These are phyloP conservation scores for Rosalia funebris DNA, from an alignment of 2,888 invertebrate species.

Conservation along the genomic window DNA sequence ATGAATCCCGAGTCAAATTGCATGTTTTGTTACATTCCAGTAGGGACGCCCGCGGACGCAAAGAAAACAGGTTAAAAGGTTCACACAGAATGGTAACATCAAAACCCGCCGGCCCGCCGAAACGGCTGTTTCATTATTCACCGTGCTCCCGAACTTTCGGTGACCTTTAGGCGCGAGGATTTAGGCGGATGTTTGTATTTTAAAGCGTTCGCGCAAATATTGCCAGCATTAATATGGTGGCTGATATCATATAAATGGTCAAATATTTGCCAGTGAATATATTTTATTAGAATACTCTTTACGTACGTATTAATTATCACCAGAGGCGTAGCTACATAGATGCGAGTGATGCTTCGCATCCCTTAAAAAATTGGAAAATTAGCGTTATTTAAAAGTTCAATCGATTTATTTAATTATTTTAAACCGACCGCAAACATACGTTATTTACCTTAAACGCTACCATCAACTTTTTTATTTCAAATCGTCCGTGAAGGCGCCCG, in stretches of 20 bases:
- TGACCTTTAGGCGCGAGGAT: not conserved
- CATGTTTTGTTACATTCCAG: constrained; percentile 18
- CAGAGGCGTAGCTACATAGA: not conserved
- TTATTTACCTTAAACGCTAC: no score
- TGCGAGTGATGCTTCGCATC: no score
- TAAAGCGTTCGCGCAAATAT: not conserved
- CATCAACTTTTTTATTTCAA: no score
- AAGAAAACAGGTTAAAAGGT: not conserved
- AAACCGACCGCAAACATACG: no score
- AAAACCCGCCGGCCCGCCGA: not conserved
- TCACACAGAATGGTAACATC: constrained; percentile 5
- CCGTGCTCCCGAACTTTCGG: not conserved
- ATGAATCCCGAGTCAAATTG: constrained; percentile 19
- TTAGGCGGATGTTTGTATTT: not conserved
- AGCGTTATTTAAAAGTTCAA: no score
- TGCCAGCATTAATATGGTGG: not conserved
- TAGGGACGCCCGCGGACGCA: not conserved
- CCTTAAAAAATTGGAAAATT: no score
- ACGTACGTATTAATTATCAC: not conserved
- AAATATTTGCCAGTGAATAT: not conserved
- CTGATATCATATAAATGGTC: not conserved
- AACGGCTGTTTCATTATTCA: constrained; percentile 9
- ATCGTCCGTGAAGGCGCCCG: no score
- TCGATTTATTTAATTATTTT: not conserved
- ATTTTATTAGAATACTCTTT: not conserved